Percentiles rank a stretch among this genome's conserved stretches.
These are phyloP conservation scores for Cynaeus angustus DNA, from an alignment of 2,888 invertebrate genomes.

Conservation along the genomic window DNA sequence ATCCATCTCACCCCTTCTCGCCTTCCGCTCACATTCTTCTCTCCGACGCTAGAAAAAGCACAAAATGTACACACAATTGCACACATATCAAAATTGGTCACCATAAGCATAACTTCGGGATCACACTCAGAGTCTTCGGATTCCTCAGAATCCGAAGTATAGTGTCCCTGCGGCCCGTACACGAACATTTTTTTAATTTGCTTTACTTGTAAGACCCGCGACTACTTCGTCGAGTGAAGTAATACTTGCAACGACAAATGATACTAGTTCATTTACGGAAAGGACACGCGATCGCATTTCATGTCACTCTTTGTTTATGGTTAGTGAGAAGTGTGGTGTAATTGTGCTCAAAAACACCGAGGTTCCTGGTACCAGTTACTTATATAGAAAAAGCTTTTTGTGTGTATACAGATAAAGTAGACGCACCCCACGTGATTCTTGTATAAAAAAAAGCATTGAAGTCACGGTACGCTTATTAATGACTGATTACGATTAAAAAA, in stretches of 20 bases:
- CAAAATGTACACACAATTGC: no score
- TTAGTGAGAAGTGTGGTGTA: conserved; percentile 62
- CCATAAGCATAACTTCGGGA: conserved; percentile 63
- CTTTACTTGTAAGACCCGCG: not conserved
- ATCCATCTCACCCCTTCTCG: conserved; percentile 93
- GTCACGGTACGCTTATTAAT: no score
- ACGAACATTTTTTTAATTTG: conserved; percentile 65
- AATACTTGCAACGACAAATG: conserved; percentile 37
- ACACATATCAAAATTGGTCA: no score
- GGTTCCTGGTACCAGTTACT: conserved; percentile 64
- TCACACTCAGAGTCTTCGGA: conserved; percentile 60
- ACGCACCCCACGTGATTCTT: conserved; percentile 1
- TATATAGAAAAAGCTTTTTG: conserved; percentile 6
- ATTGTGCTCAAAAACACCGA: conserved; percentile 55
- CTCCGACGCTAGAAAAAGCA: conserved; percentile 78
- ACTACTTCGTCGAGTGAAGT: conserved; percentile 23
- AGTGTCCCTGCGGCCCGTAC: conserved; percentile 60
- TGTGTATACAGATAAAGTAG: not conserved
- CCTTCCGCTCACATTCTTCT: conserved; percentile 95
- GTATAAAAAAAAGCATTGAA: no score
- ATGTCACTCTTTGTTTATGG: conserved; percentile 59
- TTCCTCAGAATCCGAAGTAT: conserved; percentile 60
- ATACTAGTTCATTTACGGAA: conserved; percentile 40
- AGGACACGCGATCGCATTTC: conserved; percentile 59
- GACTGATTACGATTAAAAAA: no score